These are phyloP conservation scores for Troilus luridus DNA, from an alignment of 2,888 invertebrate species.

Conservation along the genomic window DNA sequence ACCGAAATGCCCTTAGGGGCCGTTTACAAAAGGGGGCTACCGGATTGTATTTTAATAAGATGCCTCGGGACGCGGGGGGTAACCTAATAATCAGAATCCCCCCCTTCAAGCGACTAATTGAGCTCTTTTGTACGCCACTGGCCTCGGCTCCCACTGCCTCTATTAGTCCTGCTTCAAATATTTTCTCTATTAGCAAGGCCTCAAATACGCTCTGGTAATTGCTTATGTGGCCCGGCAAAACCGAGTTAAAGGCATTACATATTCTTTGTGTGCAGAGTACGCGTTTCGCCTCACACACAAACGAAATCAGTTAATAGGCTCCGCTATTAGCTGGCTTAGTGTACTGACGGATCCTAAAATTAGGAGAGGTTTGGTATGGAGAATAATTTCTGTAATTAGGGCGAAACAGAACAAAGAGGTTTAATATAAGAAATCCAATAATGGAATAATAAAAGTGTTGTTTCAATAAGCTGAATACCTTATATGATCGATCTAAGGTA, in stretches of 20 bases:
- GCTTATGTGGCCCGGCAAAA: neutral
- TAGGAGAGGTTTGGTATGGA: too few relatives aligned
- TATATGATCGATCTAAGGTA: too few relatives aligned
- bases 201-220: constrained; percentile 33
- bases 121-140: neutral
- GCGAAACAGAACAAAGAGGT: too few relatives aligned
- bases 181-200: constrained; percentile 27
- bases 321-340: neutral
- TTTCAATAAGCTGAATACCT: too few relatives aligned
- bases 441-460: too few relatives aligned
- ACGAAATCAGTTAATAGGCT: constrained; percentile 1
- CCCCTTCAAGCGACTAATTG: neutral
- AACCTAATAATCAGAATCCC: constrained; percentile 19
- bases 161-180: constrained; percentile 24
- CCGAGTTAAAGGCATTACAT: neutral
- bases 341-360: neutral
- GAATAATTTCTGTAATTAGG: too few relatives aligned
- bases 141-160: neutral
- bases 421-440: too few relatives aligned
- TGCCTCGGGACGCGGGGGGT: neutral
- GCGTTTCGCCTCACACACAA: neutral
- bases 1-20: neutral
- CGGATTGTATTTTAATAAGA: constrained; percentile 24
- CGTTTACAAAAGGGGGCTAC: constrained; percentile 15
- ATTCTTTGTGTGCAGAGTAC: neutral